A percentile compares a stretch with the other conserved stretches of the same genome.
Conservation (phyloP, 2,888 invertebrate genomes). For the Conus canariensis region DNA sequence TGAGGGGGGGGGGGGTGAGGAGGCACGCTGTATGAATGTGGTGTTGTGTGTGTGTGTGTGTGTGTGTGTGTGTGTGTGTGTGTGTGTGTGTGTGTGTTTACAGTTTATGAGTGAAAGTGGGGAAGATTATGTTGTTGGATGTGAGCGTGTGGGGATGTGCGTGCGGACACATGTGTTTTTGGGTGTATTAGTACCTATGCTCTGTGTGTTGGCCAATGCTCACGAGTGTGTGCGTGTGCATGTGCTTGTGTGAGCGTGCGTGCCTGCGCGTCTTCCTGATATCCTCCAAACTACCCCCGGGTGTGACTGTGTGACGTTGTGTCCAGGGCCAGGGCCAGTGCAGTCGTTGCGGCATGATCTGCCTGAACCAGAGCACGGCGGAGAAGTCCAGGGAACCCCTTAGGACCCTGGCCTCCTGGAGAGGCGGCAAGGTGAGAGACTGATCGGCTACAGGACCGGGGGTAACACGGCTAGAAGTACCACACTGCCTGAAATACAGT, state of each 20-base stretch:
- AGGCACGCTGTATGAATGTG: too few relatives aligned
- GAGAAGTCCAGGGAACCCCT: constrained; percentile 80
- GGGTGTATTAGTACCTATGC: background rate
- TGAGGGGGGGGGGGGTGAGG: too few relatives aligned
- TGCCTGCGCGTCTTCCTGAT: background rate
- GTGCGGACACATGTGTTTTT: background rate
- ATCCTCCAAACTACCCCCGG: too few relatives aligned
- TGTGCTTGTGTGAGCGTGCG: background rate
- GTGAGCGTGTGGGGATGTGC: background rate
- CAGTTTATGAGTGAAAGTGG: too few relatives aligned
- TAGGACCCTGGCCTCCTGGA: constrained; percentile 67
- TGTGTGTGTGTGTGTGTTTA: background rate
- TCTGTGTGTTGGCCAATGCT: background rate
- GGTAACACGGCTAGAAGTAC: background rate
- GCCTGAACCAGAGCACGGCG: constrained; percentile 92
- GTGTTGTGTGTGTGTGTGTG: too few relatives aligned
- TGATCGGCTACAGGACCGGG: background rate
- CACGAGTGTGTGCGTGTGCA: background rate
- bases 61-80: background rate
- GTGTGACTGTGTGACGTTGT: too few relatives aligned
- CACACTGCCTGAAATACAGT: too few relatives aligned
- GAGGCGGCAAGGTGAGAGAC: constrained; percentile 66
- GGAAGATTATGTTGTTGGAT: too few relatives aligned
- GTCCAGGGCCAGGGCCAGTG: constrained; percentile 88
- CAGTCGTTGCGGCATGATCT: constrained; percentile 96